Base-by-base conservation (phyloP, 1,140 invertebrate genomes). In the Aphaenogaster rudis region DNA sequence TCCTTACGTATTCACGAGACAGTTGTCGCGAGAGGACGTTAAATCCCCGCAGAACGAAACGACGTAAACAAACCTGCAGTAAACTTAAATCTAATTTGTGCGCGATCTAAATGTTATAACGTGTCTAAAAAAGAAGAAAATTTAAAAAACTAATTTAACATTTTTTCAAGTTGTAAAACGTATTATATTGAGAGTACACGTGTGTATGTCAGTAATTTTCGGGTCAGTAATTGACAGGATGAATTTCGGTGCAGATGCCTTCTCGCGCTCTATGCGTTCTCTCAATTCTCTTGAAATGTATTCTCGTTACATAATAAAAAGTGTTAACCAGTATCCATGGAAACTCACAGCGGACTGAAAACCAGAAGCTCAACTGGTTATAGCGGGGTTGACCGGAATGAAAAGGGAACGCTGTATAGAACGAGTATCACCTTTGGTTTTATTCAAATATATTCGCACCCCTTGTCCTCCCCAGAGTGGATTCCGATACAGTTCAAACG, bases 371-470 rank as follows among this genome's bases (percentile, higher is more conserved):
- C 93, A 93, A 90, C 89, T 93, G 92, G 92, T 89, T 91, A 92
- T 78, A 88, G 78, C 72, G 87, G 82, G 85, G 88, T 90, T 90
- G 82, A 71, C 79, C 54, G 88, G 86, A 88, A 87, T 90, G 88
- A 88, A 92, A 91, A 91, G 84, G 89, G 91, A 92, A 91, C 72
- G 79, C 69, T 79, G 69, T 67, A 87, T 39, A 76, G 39, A 76
- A 21, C 39, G 85, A 33, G 36, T 79, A 21, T 17, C 88, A 93
- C 89, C 89, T 92, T 94, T 92, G 91, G 91, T 91, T 93, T 93
- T 94, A 94, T 94, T 94, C 92, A 94, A 94, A 94, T 93, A 88
- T 82, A 92, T 93, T 92, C 91, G 87, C 59, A 54, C 15, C 15
- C 21, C 11, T 11, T 17, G 17, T n/a, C 48, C 87, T 79, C 74